These are phyloP conservation scores for Hermaeophaga mercurialis DNA, from an alignment of 2,888 invertebrate species.

Conservation along the genomic window DNA sequence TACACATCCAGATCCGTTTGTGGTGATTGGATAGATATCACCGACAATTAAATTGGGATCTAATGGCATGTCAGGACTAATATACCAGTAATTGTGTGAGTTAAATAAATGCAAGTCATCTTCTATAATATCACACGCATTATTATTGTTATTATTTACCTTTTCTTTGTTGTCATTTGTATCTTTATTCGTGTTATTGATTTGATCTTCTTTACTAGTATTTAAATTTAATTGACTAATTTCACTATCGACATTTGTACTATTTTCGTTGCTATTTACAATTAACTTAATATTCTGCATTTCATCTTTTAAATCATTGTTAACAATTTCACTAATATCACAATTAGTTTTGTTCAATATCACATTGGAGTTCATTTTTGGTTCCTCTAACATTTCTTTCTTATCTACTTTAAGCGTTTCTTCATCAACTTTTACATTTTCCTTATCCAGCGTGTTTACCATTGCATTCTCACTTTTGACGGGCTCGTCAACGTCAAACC, in stretches of 20 bases:
- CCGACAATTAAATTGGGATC: conserved; percentile 57
- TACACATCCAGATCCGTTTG: conserved; percentile 21
- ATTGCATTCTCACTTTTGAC: not conserved
- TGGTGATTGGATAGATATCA: conserved; percentile 19
- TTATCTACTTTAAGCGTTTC: conserved; percentile 18
- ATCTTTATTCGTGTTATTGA: conserved; percentile 15
- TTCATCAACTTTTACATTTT: conserved; percentile 32
- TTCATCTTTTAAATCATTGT: conserved; percentile 34
- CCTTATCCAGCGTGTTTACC: not conserved
- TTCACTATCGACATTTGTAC: conserved; percentile 24
- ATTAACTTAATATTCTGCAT: conserved; percentile 30
- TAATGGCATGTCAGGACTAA: conserved; percentile 60
- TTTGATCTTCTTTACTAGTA: conserved; percentile 18
- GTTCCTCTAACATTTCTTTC: conserved; percentile 12
- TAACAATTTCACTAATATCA: conserved; percentile 37
- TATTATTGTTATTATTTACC: conserved; percentile 40
- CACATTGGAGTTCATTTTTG: conserved; percentile 34
- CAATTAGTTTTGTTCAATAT: conserved; percentile 35
- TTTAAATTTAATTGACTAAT: conserved; percentile 24
- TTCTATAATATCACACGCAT: conserved; percentile 42
- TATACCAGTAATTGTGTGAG: conserved; percentile 64
- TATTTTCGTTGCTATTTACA: conserved; percentile 23
- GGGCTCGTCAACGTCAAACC: not conserved
- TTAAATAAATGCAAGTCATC: conserved; percentile 59
- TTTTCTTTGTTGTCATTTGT: conserved; percentile 27